phyloP scores from a whole-genome alignment of 2,888 invertebrate genomes.

The Gnatocerus cornutus region DNA sequence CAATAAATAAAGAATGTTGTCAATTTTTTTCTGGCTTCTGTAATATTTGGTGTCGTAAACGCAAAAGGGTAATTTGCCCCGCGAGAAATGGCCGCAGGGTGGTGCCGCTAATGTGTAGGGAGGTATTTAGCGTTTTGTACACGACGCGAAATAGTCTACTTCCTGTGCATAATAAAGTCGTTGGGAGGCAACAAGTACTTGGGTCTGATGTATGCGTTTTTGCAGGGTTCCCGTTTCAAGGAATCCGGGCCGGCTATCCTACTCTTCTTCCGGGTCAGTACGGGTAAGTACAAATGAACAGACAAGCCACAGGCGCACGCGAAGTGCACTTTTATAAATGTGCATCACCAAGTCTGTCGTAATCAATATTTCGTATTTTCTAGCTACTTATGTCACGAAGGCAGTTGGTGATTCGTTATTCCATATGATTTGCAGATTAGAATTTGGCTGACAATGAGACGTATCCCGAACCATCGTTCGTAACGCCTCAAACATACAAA shows the following conservation, averaged over 20 bases:
- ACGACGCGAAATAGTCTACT: background rate
- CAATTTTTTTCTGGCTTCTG: too few relatives aligned
- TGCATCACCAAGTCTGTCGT: slow-evolving; percentile 65
- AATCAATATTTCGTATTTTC: slow-evolving; percentile 70
- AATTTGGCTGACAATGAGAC: slow-evolving; percentile 69
- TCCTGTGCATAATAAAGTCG: slow-evolving; percentile 18
- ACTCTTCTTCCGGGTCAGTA: slow-evolving; percentile 86
- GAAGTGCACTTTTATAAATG: slow-evolving; percentile 54
- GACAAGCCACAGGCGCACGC: slow-evolving; percentile 47
- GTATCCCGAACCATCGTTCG: slow-evolving; percentile 66
- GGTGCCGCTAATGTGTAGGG: background rate
- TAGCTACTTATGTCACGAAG: slow-evolving; percentile 69
- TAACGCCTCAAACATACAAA: slow-evolving; percentile 67
- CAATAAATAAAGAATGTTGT: too few relatives aligned
- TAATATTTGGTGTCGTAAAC: too few relatives aligned
- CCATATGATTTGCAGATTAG: slow-evolving; percentile 69
- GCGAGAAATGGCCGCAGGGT: background rate
- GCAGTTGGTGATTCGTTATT: slow-evolving; percentile 69
- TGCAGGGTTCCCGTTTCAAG: slow-evolving; percentile 83
- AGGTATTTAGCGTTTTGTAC: background rate
- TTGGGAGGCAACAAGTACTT: slow-evolving; percentile 8
- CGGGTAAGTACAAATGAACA: slow-evolving; percentile 79
- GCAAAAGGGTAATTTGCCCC: background rate
- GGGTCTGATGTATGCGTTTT: slow-evolving; percentile 50
- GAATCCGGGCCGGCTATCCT: slow-evolving; percentile 86